Evolutionary conservation across 2,113 vertebrate species (phyloP).

Genomic region (Mobula hypostoma): DNA sequence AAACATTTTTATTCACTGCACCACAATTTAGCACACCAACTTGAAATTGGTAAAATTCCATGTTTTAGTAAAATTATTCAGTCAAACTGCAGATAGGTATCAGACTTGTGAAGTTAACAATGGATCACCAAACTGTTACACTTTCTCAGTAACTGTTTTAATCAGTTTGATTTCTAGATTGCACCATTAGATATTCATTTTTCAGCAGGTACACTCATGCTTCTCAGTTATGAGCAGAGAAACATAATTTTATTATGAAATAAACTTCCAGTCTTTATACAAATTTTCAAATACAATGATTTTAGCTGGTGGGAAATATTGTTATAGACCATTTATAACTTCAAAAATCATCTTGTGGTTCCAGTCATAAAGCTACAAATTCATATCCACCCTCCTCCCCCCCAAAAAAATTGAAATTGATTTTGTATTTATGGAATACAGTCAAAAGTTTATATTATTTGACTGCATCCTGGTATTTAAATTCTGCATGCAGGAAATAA

Average conservation of each 20-base stretch:
- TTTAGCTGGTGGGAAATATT: background rate
- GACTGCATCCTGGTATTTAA: slow-evolving; percentile 7
- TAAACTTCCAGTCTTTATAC: background rate
- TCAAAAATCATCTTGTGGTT: background rate
- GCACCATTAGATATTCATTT: background rate
- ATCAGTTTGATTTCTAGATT: background rate
- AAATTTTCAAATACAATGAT: background rate
- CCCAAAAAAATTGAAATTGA: background rate
- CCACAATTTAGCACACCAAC: background rate
- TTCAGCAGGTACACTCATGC: background rate
- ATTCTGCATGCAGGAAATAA: background rate
- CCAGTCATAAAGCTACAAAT: slow-evolving; percentile 9
- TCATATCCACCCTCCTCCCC: too few relatives aligned
- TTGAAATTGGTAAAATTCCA: background rate
- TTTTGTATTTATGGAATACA: background rate
- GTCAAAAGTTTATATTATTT: background rate
- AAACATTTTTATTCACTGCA: background rate
- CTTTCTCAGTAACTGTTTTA: background rate
- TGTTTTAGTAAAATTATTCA: background rate
- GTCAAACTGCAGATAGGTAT: background rate
- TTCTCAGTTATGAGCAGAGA: background rate
- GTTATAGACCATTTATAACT: background rate
- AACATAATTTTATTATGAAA: background rate
- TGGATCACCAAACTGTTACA: slow-evolving; percentile 11
- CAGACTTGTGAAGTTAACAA: background rate